Evolutionary conservation across 92 coral and sea anemone species (phyloP), one percentile per base, ranked within the genome.

Genomic region (Heliopora coerulea): DNA sequence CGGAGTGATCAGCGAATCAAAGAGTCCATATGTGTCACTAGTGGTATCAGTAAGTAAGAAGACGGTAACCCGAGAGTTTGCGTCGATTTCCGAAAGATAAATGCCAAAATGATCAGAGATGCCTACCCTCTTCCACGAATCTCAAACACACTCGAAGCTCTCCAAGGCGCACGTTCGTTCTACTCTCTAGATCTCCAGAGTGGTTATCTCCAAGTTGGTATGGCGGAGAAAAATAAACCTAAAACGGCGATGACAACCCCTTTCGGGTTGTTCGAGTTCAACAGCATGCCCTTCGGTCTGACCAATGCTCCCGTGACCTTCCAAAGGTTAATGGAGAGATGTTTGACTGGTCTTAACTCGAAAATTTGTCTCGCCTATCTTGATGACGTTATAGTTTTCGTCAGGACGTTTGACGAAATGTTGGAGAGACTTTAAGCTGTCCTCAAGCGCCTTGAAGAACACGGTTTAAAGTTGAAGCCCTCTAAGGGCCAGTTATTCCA

Each of bases 211-310:
- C 88, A n/a, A 79, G 65, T 83, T 84, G 8, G 50, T 59, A 23
- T 62, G 63, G n/a, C 18, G n/a, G 81, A 84, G 17, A 50, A 39
- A 13, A 84, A 84, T 81, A 59, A 54, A 41, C 63, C 74, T 2
- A 79, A 73, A 79, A 84, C 61, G 4, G 88, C 88, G 15, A 30
- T 84, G 65, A 80, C 85, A 46, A 85, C 86, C 0, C 79, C n/a
- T n/a, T n/a, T n/a, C n/a, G n/a, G n/a, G n/a, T n/a, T n/a, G n/a
- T n/a, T n/a, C n/a, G n/a, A n/a, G 86, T 65, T 0, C 40, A n/a
- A n/a, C n/a, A n/a, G 56, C 13, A 65, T 65, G 56, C 54, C 8
- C 21, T 24, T 63, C 33, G 28, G 28, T 8, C 26, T 25, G n/a
- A 21, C 52, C 52, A 78, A 79, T 41, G 79, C 84, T 25, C 80